phyloP scores from a whole-genome alignment of 53 echinoderm and acorn worm species.

The Patiria pectinifera region DNA sequence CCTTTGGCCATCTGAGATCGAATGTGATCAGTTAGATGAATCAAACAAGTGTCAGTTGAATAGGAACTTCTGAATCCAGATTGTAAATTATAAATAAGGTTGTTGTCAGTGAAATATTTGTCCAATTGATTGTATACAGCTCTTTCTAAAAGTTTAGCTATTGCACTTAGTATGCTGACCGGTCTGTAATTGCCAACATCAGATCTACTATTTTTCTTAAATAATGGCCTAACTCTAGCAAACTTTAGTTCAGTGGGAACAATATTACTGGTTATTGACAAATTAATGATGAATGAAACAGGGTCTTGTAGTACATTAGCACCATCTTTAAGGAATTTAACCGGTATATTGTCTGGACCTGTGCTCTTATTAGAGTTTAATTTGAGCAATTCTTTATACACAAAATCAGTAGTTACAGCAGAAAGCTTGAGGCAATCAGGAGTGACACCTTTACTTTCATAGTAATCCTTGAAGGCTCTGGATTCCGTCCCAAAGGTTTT shows the following conservation, averaged over 20 bases:
- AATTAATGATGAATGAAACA: conserved; percentile 54
- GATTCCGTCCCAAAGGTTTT: conserved; percentile 23
- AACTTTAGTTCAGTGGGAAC: conserved; percentile 24
- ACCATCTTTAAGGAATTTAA: no score
- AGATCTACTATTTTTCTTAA: conserved; percentile 57
- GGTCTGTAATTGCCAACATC: conserved; percentile 73
- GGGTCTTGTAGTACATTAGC: no score
- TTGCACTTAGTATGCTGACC: conserved; percentile 52
- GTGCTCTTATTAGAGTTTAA: not conserved
- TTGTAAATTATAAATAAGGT: conserved; percentile 39
- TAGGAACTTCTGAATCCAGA: conserved; percentile 64
- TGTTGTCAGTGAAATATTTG: conserved; percentile 46
- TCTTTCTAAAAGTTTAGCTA: conserved; percentile 55
- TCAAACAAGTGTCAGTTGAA: conserved; percentile 61
- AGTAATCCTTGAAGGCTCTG: conserved; percentile 1
- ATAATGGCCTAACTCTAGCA: conserved; percentile 52
- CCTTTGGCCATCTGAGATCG: conserved; percentile 55
- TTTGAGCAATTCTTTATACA: conserved; percentile 39
- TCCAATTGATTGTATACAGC: conserved; percentile 54
- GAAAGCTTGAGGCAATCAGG: conserved; percentile 24
- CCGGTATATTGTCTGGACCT: no score
- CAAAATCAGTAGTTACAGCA: conserved; percentile 24
- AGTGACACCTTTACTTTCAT: conserved; percentile 19
- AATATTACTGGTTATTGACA: conserved; percentile 42
- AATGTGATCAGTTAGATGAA: conserved; percentile 62